Evolutionary conservation across 2,113 vertebrate genomes (phyloP).

Genomic region (Podilymbus podiceps): DNA sequence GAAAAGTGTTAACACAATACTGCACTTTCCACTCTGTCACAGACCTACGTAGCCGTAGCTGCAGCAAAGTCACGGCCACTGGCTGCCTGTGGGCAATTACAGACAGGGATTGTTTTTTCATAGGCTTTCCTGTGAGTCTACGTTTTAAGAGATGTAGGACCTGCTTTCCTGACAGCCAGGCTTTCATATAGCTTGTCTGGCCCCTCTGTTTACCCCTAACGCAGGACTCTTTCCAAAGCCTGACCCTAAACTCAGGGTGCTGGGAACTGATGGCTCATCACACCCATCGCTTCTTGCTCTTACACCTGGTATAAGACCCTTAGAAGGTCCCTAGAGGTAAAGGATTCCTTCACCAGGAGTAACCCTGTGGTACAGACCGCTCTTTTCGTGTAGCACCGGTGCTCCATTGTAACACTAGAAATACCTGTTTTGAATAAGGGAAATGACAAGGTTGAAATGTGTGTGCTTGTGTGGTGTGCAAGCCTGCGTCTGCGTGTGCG

Average conservation of each 20-base stretch:
- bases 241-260: not conserved
- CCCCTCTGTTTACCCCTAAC: not conserved
- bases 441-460: not conserved
- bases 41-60: not conserved
- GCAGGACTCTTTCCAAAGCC: not conserved
- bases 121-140: not conserved
- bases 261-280: not conserved
- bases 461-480: not conserved
- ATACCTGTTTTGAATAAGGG: not conserved
- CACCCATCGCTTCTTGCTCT: not conserved
- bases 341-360: not conserved
- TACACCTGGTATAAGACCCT: not conserved
- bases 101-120: not conserved
- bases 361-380: not conserved
- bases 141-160: not conserved
- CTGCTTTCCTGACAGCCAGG: not conserved
- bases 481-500: not conserved
- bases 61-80: not conserved
- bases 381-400: accelerated
- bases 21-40: not conserved
- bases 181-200: not conserved
- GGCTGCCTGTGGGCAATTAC: not conserved
- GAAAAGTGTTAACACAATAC: not conserved
- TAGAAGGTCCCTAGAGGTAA: not conserved
- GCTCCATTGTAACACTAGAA: not conserved